These are phyloP conservation scores for Peromyscus californicus DNA, from an alignment of 2,113 vertebrate genomes.

Conservation along the genomic window DNA sequence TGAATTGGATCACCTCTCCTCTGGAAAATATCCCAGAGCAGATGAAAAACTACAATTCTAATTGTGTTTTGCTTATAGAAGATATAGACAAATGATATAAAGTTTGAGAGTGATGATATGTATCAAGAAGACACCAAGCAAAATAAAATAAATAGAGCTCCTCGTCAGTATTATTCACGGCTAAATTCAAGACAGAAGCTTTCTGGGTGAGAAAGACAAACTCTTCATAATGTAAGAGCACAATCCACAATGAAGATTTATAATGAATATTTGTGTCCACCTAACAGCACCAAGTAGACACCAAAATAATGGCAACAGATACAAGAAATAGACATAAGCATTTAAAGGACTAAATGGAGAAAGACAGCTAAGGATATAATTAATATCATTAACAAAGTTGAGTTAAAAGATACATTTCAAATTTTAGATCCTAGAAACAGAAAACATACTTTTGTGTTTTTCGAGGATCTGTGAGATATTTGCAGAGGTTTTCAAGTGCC, in stretches of 20 bases:
- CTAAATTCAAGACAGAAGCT: slow-evolving; percentile 45
- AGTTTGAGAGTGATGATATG: slow-evolving; percentile 24
- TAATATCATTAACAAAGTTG: slow-evolving; percentile 54
- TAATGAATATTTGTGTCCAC: background rate
- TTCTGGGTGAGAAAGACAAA: slow-evolving; percentile 10
- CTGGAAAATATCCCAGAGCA: background rate
- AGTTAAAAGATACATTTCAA: slow-evolving; percentile 54
- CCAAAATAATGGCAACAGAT: background rate
- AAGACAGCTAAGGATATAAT: slow-evolving; percentile 49
- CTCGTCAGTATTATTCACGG: slow-evolving; percentile 21
- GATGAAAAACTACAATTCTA: slow-evolving; percentile 27
- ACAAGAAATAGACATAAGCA: slow-evolving; percentile 12
- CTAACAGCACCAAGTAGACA: background rate
- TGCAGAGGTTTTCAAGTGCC: slow-evolving; percentile 54
- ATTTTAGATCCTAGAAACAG: slow-evolving; percentile 34
- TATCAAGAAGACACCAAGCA: background rate
- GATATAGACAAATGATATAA: slow-evolving; percentile 11
- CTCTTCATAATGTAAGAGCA: slow-evolving; percentile 23
- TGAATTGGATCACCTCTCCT: background rate
- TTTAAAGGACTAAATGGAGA: slow-evolving; percentile 32
- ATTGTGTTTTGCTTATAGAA: slow-evolving; percentile 12
- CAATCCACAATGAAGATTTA: slow-evolving; percentile 2
- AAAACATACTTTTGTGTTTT: slow-evolving; percentile 41
- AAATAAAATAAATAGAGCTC: slow-evolving; percentile 7
- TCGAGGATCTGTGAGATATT: slow-evolving; percentile 19